phyloP scores from a whole-genome alignment of 2,888 invertebrate genomes.

The Ferdinandea cuprea region DNA sequence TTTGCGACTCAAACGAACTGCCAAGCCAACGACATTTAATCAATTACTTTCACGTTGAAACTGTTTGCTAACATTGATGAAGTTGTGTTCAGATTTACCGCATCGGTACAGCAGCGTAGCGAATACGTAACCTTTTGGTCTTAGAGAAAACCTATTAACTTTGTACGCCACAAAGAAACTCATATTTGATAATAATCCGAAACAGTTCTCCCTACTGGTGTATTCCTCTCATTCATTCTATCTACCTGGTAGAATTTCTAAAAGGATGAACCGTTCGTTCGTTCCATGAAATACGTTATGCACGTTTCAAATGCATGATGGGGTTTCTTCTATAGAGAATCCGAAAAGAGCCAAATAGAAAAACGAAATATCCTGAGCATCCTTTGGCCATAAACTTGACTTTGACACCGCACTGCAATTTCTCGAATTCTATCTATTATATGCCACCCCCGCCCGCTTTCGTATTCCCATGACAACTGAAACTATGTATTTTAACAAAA shows the following conservation, averaged over 20 bases:
- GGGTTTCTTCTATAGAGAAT: constrained; percentile 11
- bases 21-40: constrained; percentile 9
- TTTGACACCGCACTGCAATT: constrained; percentile 41
- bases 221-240: background rate
- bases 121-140: constrained; percentile 28
- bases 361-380: constrained; percentile 25
- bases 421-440: constrained; percentile 31
- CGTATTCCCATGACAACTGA: constrained; percentile 28
- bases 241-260: background rate
- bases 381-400: constrained; percentile 51
- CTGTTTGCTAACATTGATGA: constrained; percentile 15
- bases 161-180: constrained; percentile 32
- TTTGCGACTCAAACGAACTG: too few relatives aligned
- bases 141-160: constrained; percentile 32
- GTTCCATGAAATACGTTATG: constrained; percentile 31
- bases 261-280: background rate
- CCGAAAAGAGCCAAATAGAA: background rate
- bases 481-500: constrained; percentile 46
- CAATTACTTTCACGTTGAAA: constrained; percentile 23
- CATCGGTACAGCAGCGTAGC: constrained; percentile 8
- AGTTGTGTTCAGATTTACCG: constrained; percentile 15
- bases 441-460: background rate
- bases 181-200: constrained; percentile 48
- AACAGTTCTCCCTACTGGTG: background rate
- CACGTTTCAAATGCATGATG: constrained; percentile 35